Evolutionary conservation across 2,797 vertebrate genomes (phyloP).

Genomic region (Taenioides sp.): DNA sequence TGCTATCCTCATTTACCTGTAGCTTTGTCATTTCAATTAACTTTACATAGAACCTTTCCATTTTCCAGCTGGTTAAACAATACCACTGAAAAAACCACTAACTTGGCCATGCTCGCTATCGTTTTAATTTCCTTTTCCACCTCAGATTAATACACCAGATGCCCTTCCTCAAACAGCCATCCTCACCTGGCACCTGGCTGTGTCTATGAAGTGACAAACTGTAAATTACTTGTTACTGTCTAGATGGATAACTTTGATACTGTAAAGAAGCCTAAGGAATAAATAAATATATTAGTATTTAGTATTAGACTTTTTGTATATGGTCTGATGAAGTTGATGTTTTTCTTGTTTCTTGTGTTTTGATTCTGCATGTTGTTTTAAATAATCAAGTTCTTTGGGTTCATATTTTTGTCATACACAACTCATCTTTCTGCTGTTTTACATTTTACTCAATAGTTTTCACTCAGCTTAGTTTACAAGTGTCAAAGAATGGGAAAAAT

Average conservation of each 20-base stretch:
- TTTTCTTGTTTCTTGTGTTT: neutral
- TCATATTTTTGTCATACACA: neutral
- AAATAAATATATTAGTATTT: neutral
- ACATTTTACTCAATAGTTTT: neutral
- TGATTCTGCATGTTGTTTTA: too few relatives aligned
- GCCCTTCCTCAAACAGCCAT: too few relatives aligned
- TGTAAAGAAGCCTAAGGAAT: neutral
- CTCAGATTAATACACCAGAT: too few relatives aligned
- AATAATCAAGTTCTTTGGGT: too few relatives aligned
- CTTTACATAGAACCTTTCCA: too few relatives aligned
- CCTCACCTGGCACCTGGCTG: too few relatives aligned
- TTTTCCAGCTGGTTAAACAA: neutral
- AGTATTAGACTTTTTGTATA: neutral
- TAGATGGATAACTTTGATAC: neutral
- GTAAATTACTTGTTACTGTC: neutral
- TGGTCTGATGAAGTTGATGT: neutral
- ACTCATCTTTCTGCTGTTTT: neutral
- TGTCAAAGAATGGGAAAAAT: neutral
- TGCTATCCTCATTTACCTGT: too few relatives aligned
- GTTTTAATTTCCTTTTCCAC: neutral
- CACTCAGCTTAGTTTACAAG: neutral
- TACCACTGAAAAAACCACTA: neutral
- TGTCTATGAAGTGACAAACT: neutral
- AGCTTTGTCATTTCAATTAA: too few relatives aligned
- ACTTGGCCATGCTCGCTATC: neutral